Evolutionary conservation across 2,113 vertebrate species (phyloP), one percentile per base, ranked within the genome.

Genomic region (Psilopogon haemacephalus): DNA sequence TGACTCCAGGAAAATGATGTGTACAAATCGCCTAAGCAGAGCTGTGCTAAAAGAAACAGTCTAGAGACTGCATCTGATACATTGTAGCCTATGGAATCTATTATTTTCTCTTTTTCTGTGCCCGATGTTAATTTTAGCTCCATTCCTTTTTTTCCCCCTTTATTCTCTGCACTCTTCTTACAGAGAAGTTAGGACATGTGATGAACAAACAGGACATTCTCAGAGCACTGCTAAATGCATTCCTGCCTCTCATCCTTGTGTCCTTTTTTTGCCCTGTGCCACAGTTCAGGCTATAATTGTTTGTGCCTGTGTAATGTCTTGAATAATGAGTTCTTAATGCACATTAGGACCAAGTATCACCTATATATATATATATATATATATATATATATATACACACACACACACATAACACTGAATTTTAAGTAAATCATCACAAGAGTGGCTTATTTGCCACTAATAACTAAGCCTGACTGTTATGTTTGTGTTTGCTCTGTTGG

Each of bases 21-120:
- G 9, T 26, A 7, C 9, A 30, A 64, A 23, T 17, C 33, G 33
- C 9, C 13, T 12, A 11, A 35, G 14, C 24, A 65, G 58, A 65
- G 16, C 28, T 76, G 37, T 46, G 28, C 32, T 23, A n/a, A 56
- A 15, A 56, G 37, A 11, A 17, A 19, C 2, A 7, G 15, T 37
- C 60, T 46, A 33, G n/a, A 69, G 21, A 40, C n/a, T 18, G 7
- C 35, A 13, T 32, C 33, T 27, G 11, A 44, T 27, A 9, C 0
- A 0, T 3, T 19, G 24, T 14, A 70, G 9, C 1, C 0, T 28
- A 40, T 7, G 30, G 15, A 42, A 67, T 65, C 21, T 17, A 12
- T 14, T 27, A 6, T 12, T 77, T 46, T 50, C 24, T 28, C 24
- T 52, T 42, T 38, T 60, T 28, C 26, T 63, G 7, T 0, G 0